Evolutionary conservation across 2,113 vertebrate species (phyloP).

Genomic region (Sorex fumeus): DNA sequence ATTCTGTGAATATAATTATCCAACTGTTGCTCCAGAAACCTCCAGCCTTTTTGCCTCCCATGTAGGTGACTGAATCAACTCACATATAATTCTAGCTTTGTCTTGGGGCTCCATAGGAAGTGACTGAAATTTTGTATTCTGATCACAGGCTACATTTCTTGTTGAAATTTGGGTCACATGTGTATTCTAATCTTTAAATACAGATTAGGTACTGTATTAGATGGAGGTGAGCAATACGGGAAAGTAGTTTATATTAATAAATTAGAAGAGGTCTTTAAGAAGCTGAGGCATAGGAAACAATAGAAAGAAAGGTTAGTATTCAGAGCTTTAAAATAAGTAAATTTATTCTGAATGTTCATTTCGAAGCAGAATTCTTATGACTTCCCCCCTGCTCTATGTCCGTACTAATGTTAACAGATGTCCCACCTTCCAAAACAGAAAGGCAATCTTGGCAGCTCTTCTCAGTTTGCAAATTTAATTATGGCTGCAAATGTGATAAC

Average conservation of each 20-base stretch:
- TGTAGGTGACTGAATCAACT: not conserved
- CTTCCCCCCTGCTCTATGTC: constrained; percentile 64
- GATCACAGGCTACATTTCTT: not conserved
- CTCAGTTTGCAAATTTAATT: constrained; percentile 87
- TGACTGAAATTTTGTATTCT: not conserved
- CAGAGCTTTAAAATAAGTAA: constrained; percentile 33
- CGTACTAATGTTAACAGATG: constrained; percentile 86
- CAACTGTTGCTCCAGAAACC: not conserved
- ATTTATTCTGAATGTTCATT: constrained; percentile 64
- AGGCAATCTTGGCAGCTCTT: constrained; percentile 86
- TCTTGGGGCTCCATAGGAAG: not conserved
- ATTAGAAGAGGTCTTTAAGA: not conserved
- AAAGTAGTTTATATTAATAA: not conserved
- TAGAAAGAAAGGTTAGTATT: not conserved
- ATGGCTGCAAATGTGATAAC: constrained; percentile 88
- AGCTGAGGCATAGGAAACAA: not conserved
- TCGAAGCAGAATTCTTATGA: constrained; percentile 73
- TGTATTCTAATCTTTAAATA: constrained; percentile 30
- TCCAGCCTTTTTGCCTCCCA: not conserved
- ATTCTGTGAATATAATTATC: not conserved
- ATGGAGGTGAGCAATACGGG: not conserved
- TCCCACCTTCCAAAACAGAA: constrained; percentile 85
- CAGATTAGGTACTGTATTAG: not conserved
- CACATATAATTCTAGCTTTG: not conserved
- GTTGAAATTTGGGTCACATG: not conserved